Base-by-base conservation (phyloP, 2,888 invertebrate genomes). In the Sepioteuthis lessoniana region DNA sequence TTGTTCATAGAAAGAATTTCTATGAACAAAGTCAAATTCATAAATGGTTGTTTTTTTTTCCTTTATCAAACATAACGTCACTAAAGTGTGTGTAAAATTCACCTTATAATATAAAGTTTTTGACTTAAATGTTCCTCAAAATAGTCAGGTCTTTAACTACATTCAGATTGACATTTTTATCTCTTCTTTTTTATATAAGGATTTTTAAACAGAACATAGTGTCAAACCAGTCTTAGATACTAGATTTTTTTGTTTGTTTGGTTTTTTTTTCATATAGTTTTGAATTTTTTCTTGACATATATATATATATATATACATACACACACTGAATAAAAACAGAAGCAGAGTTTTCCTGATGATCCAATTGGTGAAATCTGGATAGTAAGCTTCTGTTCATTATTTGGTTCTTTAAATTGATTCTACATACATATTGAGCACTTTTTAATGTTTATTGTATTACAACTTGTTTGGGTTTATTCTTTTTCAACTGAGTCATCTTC, bases 11-110 rank as follows among this genome's bases (percentile, higher is more conserved):
- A 25, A 76, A 76, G 19, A 35, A 76, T 76, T n/a, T 76, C n/a
- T 76, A 76, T 76, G 76, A 76, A 76, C 76, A 76, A 76, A 76
- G n/a, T n/a, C 76, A 76, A 76, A 35, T 76, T 76, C 76, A 76
- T 31, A 10, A 13, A 76, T 16, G n/a, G n/a, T 35, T 10, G 13
- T 10, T 76, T 76, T 5, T 55, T 76, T 76, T 76, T n/a, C 31
- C n/a, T n/a, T 76, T 8, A 76, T 76, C 31, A 0, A 76, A 76
- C 16, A 76, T 31, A 76, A 10, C 76, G 10, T 76, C 28, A 55
- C 55, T 16, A 35, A 76, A 76, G 1, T 4, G 16, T n/a, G n/a
- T 76, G 13, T n/a, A 16, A 55, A 21, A 76, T 76, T 25, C n/a
- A 13, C 13, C 16, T 13, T 31, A 3, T 31, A 31, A 31, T 16